Evolutionary conservation across 2,797 vertebrate genomes (phyloP).

Genomic region (Enteromius thamalakanensis): DNA sequence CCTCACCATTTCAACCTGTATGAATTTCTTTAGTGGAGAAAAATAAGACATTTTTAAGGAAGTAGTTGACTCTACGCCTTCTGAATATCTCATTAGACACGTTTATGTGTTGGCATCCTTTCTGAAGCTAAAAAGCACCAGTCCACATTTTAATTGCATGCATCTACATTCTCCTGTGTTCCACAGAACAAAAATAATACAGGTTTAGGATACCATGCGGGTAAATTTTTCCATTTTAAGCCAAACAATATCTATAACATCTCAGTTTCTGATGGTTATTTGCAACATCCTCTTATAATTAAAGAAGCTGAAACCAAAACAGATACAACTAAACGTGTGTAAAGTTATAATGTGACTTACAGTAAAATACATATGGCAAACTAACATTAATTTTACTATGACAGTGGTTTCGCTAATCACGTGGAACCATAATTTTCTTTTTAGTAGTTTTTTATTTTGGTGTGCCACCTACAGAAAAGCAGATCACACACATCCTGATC

Average conservation of each 20-base stretch:
- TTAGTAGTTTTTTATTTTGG: background rate
- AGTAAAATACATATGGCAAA: background rate
- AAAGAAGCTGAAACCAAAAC: slow-evolving; percentile 4
- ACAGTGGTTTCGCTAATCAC: background rate
- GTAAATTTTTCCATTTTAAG: background rate
- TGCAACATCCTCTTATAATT: background rate
- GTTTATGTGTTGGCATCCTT: background rate
- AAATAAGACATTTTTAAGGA: background rate
- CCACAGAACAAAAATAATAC: background rate
- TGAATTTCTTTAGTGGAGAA: background rate
- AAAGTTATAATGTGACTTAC: background rate
- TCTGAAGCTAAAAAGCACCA: background rate
- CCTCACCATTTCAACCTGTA: background rate
- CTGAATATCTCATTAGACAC: background rate
- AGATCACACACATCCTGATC: slow-evolving; percentile 41
- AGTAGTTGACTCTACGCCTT: background rate
- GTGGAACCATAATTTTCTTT: background rate
- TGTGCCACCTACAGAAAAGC: background rate
- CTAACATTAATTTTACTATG: background rate
- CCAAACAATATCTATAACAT: background rate
- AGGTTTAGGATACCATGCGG: background rate
- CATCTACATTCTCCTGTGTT: background rate
- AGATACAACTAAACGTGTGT: background rate
- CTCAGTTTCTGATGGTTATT: background rate
- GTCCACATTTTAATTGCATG: background rate